Evolutionary conservation across 2,113 vertebrate species (phyloP).

Genomic region (Psittacula cyanocephala): DNA sequence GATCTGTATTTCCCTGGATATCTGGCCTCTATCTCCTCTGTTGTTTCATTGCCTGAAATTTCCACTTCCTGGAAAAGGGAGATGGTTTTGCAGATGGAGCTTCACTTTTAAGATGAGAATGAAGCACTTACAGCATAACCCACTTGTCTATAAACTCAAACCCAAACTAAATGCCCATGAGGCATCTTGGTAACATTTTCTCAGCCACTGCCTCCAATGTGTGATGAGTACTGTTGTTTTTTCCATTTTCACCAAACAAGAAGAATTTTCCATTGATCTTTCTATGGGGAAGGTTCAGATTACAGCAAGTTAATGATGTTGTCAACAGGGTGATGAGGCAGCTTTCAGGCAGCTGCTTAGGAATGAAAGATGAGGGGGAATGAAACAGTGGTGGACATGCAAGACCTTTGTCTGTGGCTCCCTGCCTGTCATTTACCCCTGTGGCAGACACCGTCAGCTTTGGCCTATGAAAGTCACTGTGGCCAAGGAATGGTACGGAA

Average conservation of each 20-base stretch:
- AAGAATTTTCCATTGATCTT: too few relatives aligned
- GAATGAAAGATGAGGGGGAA: not conserved
- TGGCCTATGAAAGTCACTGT: not conserved
- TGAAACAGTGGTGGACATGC: accelerated
- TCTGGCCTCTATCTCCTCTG: not conserved
- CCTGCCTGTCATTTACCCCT: not conserved
- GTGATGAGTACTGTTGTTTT: too few relatives aligned
- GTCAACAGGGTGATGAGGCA: not conserved
- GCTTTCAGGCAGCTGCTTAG: not conserved
- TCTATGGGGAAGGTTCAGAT: too few relatives aligned
- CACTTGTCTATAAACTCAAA: not conserved
- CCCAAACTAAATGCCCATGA: not conserved
- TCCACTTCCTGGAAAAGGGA: not conserved
- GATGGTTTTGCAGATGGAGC: not conserved
- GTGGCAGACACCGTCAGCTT: not conserved
- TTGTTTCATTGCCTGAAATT: not conserved
- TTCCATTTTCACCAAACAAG: too few relatives aligned
- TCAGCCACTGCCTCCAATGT: not conserved
- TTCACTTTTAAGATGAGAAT: not conserved
- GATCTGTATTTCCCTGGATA: not conserved
- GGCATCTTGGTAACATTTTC: not conserved
- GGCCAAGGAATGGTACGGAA: not conserved
- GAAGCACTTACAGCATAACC: not conserved
- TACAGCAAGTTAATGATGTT: too few relatives aligned
- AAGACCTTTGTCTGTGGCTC: not conserved